phyloP scores from a whole-genome alignment of 2,113 vertebrate species.

The Loxodonta africana region DNA sequence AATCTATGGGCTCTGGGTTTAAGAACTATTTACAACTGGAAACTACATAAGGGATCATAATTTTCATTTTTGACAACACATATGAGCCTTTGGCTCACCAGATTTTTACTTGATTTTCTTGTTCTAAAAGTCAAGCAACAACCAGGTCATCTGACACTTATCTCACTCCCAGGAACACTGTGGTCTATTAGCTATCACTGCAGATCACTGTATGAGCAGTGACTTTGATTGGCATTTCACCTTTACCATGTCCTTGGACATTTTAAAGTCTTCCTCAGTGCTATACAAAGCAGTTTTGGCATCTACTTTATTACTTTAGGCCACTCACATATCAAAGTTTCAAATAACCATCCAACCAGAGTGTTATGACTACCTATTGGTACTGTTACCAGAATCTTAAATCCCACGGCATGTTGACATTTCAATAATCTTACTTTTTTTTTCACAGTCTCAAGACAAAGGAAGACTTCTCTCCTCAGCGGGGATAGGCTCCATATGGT shows the following conservation, averaged over 20 bases:
- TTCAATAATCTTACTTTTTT: not conserved
- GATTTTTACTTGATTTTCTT: not conserved
- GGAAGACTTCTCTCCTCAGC: not conserved
- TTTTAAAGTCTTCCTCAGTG: not conserved
- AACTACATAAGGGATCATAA: not conserved
- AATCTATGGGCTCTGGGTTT: not conserved
- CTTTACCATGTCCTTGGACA: not conserved
- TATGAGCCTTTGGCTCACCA: not conserved
- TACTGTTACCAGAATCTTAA: not conserved
- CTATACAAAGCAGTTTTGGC: not conserved
- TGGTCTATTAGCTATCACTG: not conserved
- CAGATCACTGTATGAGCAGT: not conserved
- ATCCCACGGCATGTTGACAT: not conserved
- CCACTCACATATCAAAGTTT: not conserved
- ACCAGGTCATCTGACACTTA: not conserved
- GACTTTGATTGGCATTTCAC: not conserved
- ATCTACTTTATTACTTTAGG: not conserved
- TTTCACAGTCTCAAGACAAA: not conserved
- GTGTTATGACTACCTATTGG: too few species aligned
- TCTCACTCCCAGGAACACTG: not conserved
- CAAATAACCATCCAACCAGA: not conserved
- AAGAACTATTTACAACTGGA: not conserved
- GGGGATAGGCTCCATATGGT: not conserved
- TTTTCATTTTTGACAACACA: not conserved
- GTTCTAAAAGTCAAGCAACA: not conserved